Conservation (phyloP, 1,140 invertebrate species). For the Prorops nasuta region DNA sequence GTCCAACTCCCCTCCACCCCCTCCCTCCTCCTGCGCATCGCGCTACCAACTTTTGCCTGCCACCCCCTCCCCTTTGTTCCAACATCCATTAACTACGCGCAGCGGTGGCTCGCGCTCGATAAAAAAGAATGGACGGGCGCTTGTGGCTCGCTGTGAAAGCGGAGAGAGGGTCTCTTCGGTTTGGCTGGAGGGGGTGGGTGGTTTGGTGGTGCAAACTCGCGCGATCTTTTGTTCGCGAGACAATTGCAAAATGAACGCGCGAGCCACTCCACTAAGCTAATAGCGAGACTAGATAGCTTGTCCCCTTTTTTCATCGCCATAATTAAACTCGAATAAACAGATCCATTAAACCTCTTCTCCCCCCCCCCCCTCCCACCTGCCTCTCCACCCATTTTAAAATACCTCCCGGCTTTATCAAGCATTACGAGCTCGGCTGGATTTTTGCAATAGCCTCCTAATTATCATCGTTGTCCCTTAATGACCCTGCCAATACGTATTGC, state of each 20-base stretch:
- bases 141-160: neutral
- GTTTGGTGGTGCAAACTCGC: neutral
- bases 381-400: too few species aligned
- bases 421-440: too few species aligned
- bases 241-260: neutral
- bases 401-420: too few species aligned
- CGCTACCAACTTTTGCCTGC: neutral
- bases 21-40: conserved; percentile 2
- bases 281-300: neutral
- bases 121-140: neutral
- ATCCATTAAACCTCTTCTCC: too few species aligned
- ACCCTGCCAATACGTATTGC: too few species aligned
- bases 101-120: neutral
- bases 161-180: neutral
- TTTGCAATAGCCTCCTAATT: too few species aligned
- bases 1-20: neutral
- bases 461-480: too few species aligned
- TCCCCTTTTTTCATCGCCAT: neutral
- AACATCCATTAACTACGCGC: conserved; percentile 17
- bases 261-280: neutral
- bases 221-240: neutral
- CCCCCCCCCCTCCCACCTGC: too few species aligned
- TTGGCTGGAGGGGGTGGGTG: neutral
- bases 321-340: too few species aligned
- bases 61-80: conserved; percentile 10